Conservation (phyloP, 2,888 invertebrate genomes). For the Cephalotes varians region DNA sequence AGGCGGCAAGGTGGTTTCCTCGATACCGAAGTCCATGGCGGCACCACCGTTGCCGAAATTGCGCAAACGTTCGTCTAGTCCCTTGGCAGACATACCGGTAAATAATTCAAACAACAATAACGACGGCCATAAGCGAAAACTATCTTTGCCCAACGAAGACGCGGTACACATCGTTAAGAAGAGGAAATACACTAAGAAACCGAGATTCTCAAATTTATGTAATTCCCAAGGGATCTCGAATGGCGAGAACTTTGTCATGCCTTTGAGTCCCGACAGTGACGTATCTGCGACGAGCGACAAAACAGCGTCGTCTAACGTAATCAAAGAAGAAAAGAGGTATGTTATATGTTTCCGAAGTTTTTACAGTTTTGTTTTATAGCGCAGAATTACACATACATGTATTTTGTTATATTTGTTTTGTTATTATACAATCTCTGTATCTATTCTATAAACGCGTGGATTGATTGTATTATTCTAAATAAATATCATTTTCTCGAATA, state of each 20-base stretch:
- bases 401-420: background rate
- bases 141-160: conserved; percentile 69
- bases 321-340: conserved; percentile 84
- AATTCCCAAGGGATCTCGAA: conserved; percentile 77
- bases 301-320: conserved; percentile 71
- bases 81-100: conserved; percentile 79
- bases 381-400: background rate
- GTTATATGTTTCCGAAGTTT: conserved; percentile 1
- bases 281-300: conserved; percentile 84
- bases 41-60: conserved; percentile 78
- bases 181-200: conserved; percentile 80
- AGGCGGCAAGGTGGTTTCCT: conserved; percentile 74
- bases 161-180: conserved; percentile 72
- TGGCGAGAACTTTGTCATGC: conserved; percentile 84
- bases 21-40: conserved; percentile 76
- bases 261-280: conserved; percentile 85
- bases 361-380: no score
- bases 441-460: background rate
- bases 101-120: conserved; percentile 82
- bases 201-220: conserved; percentile 72
- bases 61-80: conserved; percentile 79
- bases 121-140: conserved; percentile 72
- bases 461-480: conserved; percentile 4
- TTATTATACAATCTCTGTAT: background rate
- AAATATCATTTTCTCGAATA: conserved; percentile 13